Evolutionary conservation across 2,113 vertebrate species (phyloP).

Genomic region (Pleuronectes platessa): DNA sequence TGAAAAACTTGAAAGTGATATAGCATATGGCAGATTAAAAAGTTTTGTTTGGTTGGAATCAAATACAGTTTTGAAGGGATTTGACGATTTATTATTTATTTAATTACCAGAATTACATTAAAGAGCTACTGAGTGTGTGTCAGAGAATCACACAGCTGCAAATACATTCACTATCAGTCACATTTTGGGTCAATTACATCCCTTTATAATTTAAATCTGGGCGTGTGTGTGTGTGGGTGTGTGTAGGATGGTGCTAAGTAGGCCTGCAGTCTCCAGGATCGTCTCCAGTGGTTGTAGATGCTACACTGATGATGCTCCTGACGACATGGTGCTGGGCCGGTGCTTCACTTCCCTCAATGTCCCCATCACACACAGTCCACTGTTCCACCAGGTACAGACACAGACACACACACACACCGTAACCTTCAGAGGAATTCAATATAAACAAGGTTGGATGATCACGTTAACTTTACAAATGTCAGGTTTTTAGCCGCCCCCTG

Average conservation of each 20-base stretch:
- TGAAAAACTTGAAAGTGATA: neutral
- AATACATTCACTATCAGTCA: neutral
- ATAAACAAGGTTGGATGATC: too few species aligned
- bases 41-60: too few species aligned
- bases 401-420: neutral
- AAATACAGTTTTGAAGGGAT: too few species aligned
- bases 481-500: too few species aligned
- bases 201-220: neutral
- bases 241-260: constrained; percentile 91
- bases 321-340: constrained; percentile 95
- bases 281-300: constrained; percentile 88
- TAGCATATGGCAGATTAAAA: too few species aligned
- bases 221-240: constrained; percentile 13
- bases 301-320: constrained; percentile 89
- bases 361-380: constrained; percentile 90
- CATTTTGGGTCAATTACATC: neutral
- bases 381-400: constrained; percentile 86
- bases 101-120: too few species aligned
- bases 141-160: neutral
- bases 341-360: constrained; percentile 88
- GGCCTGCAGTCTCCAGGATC: constrained; percentile 83
- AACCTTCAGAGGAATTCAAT: too few species aligned
- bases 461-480: too few species aligned
- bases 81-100: too few species aligned
- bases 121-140: neutral